Base-by-base conservation (phyloP, 2,113 vertebrate genomes). In the Eleginops maclovinus region DNA sequence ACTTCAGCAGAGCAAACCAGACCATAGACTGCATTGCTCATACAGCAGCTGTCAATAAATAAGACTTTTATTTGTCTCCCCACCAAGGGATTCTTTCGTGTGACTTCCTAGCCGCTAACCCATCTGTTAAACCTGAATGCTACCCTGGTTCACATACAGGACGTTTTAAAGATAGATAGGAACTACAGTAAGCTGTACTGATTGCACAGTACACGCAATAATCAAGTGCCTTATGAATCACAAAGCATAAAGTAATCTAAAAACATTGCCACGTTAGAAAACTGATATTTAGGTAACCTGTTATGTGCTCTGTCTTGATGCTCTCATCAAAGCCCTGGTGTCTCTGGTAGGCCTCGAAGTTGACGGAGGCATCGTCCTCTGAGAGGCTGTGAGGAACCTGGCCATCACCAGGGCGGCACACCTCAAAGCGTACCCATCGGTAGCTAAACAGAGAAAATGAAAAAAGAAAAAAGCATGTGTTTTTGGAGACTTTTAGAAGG, bases 371-470 rank as follows among this genome's bases (percentile, higher is more conserved):
- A 0, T 96, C 94, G 3, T 94, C 93, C 66, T 96, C 95, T 0
- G 92, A 93, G 0, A 95, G 79, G 31, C 91, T 92, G 68, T 94
- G 93, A 2, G 95, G 81, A 0, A 93, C 60, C 21, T 94, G 95
- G 9, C 94, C 94, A 0, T 96, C 95, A 3, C 94, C 92, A 0
- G 93, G 83, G 41, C 94, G 96, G 88, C 94, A 96, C 22, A 96
- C 95, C 40, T 97, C 96, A 63, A 96, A 97, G 50, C 95, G 96
- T 49, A 96, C 93, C 97, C 96, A 97, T 47, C 95, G 94, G 87
- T 97, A 97, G 88, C 96, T 96, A 22, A 56, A 61, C 17, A 36
- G 49, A 50, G 3, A 40, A 41, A 21, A 22, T 44, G 1, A 14
- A 43, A 36, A 13, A 3, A 11, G 10, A 14, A 55, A 21, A 55